Conservation (phyloP, 2,888 invertebrate species). For the Allophyes oxyacanthae region DNA sequence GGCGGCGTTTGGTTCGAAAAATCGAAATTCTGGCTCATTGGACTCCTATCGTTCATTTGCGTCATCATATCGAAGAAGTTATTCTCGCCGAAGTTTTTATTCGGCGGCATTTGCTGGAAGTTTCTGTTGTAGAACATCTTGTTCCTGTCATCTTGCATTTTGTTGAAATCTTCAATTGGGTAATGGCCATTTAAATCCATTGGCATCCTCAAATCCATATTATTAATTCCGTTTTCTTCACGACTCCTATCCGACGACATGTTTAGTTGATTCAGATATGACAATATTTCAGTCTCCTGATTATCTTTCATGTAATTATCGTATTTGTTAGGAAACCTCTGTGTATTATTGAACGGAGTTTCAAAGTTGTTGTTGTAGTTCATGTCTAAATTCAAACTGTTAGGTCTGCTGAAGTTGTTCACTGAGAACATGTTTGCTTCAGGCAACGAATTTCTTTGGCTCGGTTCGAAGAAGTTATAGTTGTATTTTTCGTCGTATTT, state of each 20-base stretch:
- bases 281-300: conserved; percentile 76
- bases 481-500: conserved; percentile 77
- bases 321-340: conserved; percentile 76
- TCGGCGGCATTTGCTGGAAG: conserved; percentile 72
- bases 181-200: conserved; percentile 78
- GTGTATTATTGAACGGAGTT: conserved; percentile 64
- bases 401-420: conserved; percentile 77
- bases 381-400: conserved; percentile 81
- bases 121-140: conserved; percentile 77
- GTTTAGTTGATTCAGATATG: conserved; percentile 79
- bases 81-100: conserved; percentile 73
- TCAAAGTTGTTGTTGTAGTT: conserved; percentile 76
- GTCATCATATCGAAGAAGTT: conserved; percentile 78
- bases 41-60: conserved; percentile 72
- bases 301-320: conserved; percentile 68
- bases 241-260: conserved; percentile 71
- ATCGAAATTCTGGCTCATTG: conserved; percentile 76
- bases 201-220: conserved; percentile 77
- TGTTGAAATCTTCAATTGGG: conserved; percentile 69
- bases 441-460: conserved; percentile 84
- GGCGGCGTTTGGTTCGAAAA: conserved; percentile 72
- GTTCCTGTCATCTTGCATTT: conserved; percentile 70
- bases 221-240: conserved; percentile 71
- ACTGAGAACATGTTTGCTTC: conserved; percentile 76
- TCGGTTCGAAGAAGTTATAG: conserved; percentile 84